A percentile compares a stretch with the other conserved stretches of the same genome.
Evolutionary conservation across 2,113 vertebrate genomes (phyloP).

Genomic region (Xiphorhynchus elegans): DNA sequence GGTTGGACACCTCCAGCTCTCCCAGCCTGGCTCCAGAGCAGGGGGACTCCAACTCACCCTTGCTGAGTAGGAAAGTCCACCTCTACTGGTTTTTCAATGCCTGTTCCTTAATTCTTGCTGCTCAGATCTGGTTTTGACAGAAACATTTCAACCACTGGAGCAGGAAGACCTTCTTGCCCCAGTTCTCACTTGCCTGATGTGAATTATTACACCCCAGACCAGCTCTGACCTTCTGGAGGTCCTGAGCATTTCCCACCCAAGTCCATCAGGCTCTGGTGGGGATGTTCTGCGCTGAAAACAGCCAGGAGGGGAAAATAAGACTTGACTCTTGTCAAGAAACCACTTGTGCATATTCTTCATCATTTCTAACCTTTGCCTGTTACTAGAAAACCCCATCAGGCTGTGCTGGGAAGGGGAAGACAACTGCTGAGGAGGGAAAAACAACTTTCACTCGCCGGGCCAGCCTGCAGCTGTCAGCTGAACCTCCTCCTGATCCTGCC

Average conservation of each 20-base stretch:
- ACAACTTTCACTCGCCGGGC: conserved; percentile 57
- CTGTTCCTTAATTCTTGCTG: neutral
- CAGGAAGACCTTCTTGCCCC: neutral
- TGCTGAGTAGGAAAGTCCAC: neutral
- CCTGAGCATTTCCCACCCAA: accelerated
- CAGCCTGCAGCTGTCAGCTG: conserved; percentile 75
- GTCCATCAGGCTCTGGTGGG: neutral
- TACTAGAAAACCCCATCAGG: neutral
- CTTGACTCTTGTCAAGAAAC: neutral
- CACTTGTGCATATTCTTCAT: neutral
- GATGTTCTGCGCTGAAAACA: accelerated
- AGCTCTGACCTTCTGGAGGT: accelerated
- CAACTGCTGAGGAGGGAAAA: conserved; percentile 63
- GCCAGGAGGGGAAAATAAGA: neutral
- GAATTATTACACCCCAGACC: neutral
- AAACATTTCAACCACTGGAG: neutral
- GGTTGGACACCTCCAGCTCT: neutral
- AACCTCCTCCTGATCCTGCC: conserved; percentile 25
- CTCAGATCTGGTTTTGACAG: neutral
- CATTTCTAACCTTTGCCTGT: neutral
- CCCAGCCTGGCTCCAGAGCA: neutral
- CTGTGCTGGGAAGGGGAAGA: conserved; percentile 20
- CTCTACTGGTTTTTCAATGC: neutral
- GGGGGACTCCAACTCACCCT: neutral
- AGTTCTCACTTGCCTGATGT: neutral